Percentiles rank a stretch among this genome's conserved stretches.
Conservation (phyloP, 2,797 vertebrate species). For the Tapera naevia region DNA sequence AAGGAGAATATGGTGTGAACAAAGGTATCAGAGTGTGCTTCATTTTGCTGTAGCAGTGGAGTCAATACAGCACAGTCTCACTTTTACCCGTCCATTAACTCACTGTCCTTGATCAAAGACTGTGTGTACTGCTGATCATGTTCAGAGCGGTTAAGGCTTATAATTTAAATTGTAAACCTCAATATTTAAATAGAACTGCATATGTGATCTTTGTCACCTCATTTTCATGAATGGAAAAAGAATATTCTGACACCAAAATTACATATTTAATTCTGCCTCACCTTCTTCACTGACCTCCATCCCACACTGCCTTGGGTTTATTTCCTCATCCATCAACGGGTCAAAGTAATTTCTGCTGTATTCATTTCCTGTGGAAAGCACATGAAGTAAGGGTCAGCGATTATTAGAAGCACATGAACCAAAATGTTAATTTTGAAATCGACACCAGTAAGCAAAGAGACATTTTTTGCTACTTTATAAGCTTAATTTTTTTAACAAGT, state of each 20-base stretch:
- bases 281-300: constrained; percentile 90
- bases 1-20: background rate
- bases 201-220: constrained; percentile 91
- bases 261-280: constrained; percentile 99
- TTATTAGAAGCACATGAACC: constrained; percentile 99
- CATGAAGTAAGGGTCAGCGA: constrained; percentile 88
- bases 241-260: constrained; percentile 95
- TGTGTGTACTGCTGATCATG: background rate
- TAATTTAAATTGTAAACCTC: constrained; percentile 76
- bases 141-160: constrained; percentile 53
- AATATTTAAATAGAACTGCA: constrained; percentile 79
- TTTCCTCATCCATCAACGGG: constrained; percentile 87
- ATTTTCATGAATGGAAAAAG: constrained; percentile 95
- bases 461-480: constrained; percentile 87
- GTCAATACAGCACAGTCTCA: background rate
- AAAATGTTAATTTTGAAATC: constrained; percentile 99
- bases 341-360: constrained; percentile 95
- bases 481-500: constrained; percentile 80
- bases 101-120: constrained; percentile 73
- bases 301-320: constrained; percentile 89
- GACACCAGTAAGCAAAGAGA: constrained; percentile 83
- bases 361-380: constrained; percentile 97
- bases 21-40: accelerated
- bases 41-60: background rate
- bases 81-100: constrained; percentile 34